Evolutionary conservation across 2,113 vertebrate genomes (phyloP).

Genomic region (Pelecanus crispus): DNA sequence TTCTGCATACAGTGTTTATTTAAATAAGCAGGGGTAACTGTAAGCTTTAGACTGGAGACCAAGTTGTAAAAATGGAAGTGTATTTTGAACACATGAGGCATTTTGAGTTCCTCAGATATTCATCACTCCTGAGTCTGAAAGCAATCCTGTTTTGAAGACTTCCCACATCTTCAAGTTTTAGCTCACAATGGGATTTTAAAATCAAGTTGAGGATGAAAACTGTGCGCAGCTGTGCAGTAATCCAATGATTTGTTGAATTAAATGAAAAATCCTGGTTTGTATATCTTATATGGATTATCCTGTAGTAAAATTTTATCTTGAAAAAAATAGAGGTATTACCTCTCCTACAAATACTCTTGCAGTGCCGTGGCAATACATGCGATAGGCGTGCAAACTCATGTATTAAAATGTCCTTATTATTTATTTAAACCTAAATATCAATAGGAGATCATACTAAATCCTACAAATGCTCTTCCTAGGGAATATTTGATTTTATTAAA

Average conservation of each 20-base stretch:
- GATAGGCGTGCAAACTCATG: accelerated
- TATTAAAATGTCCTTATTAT: background rate
- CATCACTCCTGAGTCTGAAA: background rate
- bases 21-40: background rate
- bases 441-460: background rate
- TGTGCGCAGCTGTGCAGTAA: background rate
- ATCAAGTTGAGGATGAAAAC: background rate
- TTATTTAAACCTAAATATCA: background rate
- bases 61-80: background rate
- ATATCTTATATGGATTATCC: background rate
- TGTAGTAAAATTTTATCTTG: background rate
- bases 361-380: accelerated
- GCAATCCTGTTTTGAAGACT: background rate
- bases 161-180: background rate
- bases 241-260: background rate
- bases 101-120: background rate
- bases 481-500: background rate
- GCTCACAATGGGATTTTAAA: background rate
- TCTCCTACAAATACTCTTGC: background rate
- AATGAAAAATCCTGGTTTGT: background rate
- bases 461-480: background rate
- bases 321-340: background rate
- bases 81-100: background rate
- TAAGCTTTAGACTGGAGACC: background rate
- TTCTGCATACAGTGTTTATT: background rate